Conservation (phyloP, 1,140 invertebrate genomes). For the Euura saliciscinereae region DNA sequence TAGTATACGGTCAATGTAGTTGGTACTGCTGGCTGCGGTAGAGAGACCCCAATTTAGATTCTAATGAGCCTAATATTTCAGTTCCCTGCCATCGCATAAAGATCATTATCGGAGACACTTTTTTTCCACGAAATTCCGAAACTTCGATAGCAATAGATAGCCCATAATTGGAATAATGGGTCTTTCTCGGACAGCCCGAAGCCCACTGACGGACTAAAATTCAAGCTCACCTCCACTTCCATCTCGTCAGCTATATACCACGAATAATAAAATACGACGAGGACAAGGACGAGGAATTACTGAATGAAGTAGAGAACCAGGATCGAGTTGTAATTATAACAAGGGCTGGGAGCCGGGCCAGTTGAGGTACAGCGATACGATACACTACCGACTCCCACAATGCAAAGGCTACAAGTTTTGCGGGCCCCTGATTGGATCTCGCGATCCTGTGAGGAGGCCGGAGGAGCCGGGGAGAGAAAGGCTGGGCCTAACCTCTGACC, state of each 20-base stretch:
- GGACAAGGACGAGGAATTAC: too few relatives aligned
- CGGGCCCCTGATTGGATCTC: slow-evolving; percentile 49
- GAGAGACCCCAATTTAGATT: slow-evolving; percentile 48
- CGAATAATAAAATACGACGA: too few relatives aligned
- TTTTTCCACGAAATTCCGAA: slow-evolving; percentile 27
- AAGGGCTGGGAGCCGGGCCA: not conserved
- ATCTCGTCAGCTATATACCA: too few relatives aligned
- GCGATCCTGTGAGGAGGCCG: slow-evolving; percentile 41
- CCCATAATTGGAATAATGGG: slow-evolving; percentile 1
- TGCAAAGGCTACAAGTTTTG: not conserved
- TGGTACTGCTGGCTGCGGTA: not conserved
- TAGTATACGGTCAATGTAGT: slow-evolving; percentile 15
- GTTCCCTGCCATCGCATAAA: slow-evolving; percentile 48
- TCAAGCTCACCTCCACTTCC: too few relatives aligned
- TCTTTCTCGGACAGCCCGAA: not conserved
- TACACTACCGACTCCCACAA: too few relatives aligned
- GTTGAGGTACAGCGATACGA: too few relatives aligned
- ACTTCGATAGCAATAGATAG: slow-evolving; percentile 29
- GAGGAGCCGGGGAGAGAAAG: slow-evolving; percentile 34
- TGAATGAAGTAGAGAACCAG: not conserved
- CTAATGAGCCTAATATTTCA: slow-evolving; percentile 54
- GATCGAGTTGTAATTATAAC: not conserved
- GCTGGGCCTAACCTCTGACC: slow-evolving; percentile 58
- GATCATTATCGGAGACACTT: slow-evolving; percentile 48
- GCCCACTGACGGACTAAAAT: too few relatives aligned